Conservation (phyloP, 2,797 vertebrate species). For the Siniperca obscura region DNA sequence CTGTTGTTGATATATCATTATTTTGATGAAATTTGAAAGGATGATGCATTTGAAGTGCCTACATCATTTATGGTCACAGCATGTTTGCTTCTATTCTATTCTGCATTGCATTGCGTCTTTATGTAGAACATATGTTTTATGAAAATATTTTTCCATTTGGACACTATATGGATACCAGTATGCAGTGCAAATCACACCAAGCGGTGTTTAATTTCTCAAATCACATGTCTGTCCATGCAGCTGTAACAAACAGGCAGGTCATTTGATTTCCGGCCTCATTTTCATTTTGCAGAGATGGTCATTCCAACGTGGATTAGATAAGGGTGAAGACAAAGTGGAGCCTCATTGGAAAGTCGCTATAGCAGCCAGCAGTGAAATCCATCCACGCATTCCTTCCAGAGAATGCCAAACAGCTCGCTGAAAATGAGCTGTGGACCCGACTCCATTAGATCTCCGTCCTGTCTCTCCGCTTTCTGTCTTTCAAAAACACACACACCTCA, state of each 20-base stretch:
- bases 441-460: slow-evolving; percentile 67
- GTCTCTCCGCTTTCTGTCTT: slow-evolving; percentile 53
- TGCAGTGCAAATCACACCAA: background rate
- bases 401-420: slow-evolving; percentile 77
- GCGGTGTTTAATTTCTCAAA: slow-evolving; percentile 31
- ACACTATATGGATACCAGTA: background rate
- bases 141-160: background rate
- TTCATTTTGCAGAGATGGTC: slow-evolving; percentile 62
- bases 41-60: background rate
- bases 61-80: background rate
- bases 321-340: slow-evolving; percentile 78
- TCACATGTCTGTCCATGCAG: slow-evolving; percentile 21
- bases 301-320: slow-evolving; percentile 69
- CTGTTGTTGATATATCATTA: background rate
- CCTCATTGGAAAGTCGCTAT: slow-evolving; percentile 78
- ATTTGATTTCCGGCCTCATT: slow-evolving; percentile 68
- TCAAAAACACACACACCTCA: slow-evolving; percentile 49
- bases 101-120: background rate
- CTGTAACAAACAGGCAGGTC: slow-evolving; percentile 48
- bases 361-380: slow-evolving; percentile 80
- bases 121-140: background rate
- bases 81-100: background rate
- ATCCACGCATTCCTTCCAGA: slow-evolving; percentile 81
- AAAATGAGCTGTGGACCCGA: slow-evolving; percentile 72
- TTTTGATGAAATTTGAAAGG: background rate